phyloP scores from a whole-genome alignment of 1,140 invertebrate species.

The Mylabris phalerata region DNA sequence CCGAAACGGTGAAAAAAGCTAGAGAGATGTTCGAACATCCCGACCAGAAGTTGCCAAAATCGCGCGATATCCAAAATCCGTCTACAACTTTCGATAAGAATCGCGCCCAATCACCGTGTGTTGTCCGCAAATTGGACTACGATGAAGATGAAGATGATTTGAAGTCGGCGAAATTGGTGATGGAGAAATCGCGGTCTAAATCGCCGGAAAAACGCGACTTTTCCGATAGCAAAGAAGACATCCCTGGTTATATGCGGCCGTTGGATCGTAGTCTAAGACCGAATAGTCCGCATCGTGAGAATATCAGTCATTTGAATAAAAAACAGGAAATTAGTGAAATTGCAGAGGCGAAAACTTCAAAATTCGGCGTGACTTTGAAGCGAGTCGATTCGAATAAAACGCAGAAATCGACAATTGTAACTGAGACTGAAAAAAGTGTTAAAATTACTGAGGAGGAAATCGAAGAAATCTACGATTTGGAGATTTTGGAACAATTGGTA shows the following conservation, averaged over 20 bases:
- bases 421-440: conserved; percentile 32
- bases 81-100: background rate
- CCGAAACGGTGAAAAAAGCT: too few species aligned
- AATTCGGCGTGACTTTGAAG: conserved; percentile 57
- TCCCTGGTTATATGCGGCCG: conserved; percentile 39
- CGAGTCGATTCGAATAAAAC: conserved; percentile 30
- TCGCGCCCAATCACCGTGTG: background rate
- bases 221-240: conserved; percentile 11
- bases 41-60: too few species aligned
- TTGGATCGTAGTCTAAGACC: conserved; percentile 34
- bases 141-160: conserved; percentile 13
- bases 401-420: conserved; percentile 28
- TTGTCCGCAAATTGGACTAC: background rate
- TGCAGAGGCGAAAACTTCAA: conserved; percentile 42
- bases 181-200: conserved; percentile 15
- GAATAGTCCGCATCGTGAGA: conserved; percentile 32
- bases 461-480: conserved; percentile 63
- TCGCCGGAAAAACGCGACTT: conserved; percentile 16
- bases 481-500: conserved; percentile 61
- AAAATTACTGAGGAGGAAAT: conserved; percentile 46
- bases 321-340: conserved; percentile 1
- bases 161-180: conserved; percentile 19
- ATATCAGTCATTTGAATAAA: conserved; percentile 8
- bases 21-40: too few species aligned
- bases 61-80: background rate